Evolutionary conservation across 2,797 vertebrate species (phyloP).

Genomic region (Xenopus petersii): DNA sequence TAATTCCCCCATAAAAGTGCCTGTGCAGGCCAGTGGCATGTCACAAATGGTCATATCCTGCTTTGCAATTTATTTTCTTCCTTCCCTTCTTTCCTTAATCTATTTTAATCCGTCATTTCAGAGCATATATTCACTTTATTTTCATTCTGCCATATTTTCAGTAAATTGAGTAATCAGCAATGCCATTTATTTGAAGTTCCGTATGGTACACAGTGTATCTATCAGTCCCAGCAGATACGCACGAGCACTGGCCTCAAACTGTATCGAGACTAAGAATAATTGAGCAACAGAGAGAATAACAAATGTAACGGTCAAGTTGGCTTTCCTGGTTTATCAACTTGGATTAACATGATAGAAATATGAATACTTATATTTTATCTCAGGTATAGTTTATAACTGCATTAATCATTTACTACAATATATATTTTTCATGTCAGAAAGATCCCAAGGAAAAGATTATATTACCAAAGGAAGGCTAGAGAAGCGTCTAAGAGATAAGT

Average conservation of each 20-base stretch:
- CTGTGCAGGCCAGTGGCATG: no score
- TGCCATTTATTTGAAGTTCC: conserved; percentile 15
- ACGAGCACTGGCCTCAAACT: conserved; percentile 66
- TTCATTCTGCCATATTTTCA: conserved; percentile 13
- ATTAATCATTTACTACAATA: conserved; percentile 92
- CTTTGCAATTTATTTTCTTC: no score
- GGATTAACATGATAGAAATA: conserved; percentile 95
- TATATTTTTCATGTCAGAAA: conserved; percentile 90
- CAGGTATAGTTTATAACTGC: conserved; percentile 89
- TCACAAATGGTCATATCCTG: no score
- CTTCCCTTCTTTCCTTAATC: no score
- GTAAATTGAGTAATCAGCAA: conserved; percentile 36
- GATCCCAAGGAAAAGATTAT: conserved; percentile 78
- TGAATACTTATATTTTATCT: conserved; percentile 96
- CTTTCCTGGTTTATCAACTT: conserved; percentile 83
- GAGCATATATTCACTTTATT: conserved; percentile 17
- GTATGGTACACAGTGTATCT: conserved; percentile 57
- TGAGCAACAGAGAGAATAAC: conserved; percentile 73
- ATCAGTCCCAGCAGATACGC: conserved; percentile 52
- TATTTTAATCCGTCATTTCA: background rate
- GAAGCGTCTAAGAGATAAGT: conserved; percentile 72
- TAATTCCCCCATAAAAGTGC: no score
- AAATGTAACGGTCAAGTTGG: conserved; percentile 74
- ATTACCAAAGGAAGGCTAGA: conserved; percentile 76
- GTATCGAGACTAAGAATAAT: conserved; percentile 81